phyloP scores from a whole-genome alignment of 2,888 invertebrate species.

The Tachina grossa region DNA sequence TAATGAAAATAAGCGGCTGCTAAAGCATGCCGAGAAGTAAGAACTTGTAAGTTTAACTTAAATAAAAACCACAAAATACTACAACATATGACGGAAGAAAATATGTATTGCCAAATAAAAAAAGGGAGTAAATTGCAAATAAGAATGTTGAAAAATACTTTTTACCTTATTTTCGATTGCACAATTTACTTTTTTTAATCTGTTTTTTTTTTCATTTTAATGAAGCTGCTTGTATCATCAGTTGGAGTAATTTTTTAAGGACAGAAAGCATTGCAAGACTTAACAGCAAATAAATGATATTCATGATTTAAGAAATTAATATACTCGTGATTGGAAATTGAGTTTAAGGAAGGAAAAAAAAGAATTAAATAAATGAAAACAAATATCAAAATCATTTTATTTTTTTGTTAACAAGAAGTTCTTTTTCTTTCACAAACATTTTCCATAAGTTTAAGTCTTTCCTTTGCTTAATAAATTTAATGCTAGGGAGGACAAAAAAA shows the following conservation, averaged over 20 bases:
- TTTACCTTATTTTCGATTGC: slow-evolving; percentile 65
- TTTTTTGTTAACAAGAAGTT: neutral
- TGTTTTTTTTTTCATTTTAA: slow-evolving; percentile 56
- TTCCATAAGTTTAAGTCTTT: slow-evolving; percentile 7
- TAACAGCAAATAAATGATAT: slow-evolving; percentile 69
- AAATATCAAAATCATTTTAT: neutral
- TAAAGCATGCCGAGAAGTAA: slow-evolving; percentile 6
- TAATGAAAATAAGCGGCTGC: slow-evolving; percentile 36
- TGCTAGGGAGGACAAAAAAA: slow-evolving; percentile 5
- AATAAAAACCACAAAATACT: slow-evolving; percentile 33
- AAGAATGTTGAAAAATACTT: slow-evolving; percentile 63
- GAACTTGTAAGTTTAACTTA: slow-evolving; percentile 33
- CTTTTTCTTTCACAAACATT: slow-evolving; percentile 19
- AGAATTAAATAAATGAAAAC: neutral
- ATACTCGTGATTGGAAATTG: slow-evolving; percentile 67
- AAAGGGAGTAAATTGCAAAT: slow-evolving; percentile 71
- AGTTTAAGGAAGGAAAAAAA: slow-evolving; percentile 27
- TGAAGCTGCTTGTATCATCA: slow-evolving; percentile 70
- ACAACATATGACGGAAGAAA: neutral
- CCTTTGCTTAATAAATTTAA: neutral
- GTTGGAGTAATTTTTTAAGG: slow-evolving; percentile 50
- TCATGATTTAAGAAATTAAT: slow-evolving; percentile 67
- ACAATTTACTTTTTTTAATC: slow-evolving; percentile 58
- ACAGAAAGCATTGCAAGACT: slow-evolving; percentile 10
- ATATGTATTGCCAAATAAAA: slow-evolving; percentile 23